These are phyloP conservation scores for Heteromormyrus szaboi DNA, from an alignment of 2,797 vertebrate species.

Conservation along the genomic window DNA sequence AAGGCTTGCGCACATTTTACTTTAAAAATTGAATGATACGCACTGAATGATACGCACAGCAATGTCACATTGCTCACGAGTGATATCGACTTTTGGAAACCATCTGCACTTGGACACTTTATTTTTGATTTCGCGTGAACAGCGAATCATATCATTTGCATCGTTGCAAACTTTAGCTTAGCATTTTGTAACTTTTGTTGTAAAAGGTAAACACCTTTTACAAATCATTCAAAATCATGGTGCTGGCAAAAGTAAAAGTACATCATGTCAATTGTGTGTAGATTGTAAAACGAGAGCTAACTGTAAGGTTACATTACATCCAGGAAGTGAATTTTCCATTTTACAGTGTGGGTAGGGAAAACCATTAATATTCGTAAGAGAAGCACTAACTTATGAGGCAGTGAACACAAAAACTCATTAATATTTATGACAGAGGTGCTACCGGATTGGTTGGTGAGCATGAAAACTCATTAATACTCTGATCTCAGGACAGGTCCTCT, in stretches of 20 bases:
- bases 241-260: background rate
- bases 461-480: background rate
- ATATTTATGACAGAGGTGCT: background rate
- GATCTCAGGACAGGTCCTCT: background rate
- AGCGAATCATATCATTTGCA: background rate
- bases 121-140: background rate
- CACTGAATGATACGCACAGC: no score
- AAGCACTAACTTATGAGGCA: background rate
- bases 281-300: background rate
- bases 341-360: background rate
- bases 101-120: background rate
- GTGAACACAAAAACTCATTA: background rate
- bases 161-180: background rate
- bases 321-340: background rate
- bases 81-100: background rate
- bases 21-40: background rate
- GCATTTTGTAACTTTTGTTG: background rate
- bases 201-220: background rate
- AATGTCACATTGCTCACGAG: background rate
- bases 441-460: background rate
- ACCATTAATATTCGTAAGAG: background rate
- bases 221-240: no score
- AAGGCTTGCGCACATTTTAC: background rate
- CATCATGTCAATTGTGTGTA: background rate
- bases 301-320: background rate